A percentile compares a stretch with the other conserved stretches of the same genome.
Evolutionary conservation across 1,140 invertebrate genomes (phyloP).

Genomic region (Magallana gigas): DNA sequence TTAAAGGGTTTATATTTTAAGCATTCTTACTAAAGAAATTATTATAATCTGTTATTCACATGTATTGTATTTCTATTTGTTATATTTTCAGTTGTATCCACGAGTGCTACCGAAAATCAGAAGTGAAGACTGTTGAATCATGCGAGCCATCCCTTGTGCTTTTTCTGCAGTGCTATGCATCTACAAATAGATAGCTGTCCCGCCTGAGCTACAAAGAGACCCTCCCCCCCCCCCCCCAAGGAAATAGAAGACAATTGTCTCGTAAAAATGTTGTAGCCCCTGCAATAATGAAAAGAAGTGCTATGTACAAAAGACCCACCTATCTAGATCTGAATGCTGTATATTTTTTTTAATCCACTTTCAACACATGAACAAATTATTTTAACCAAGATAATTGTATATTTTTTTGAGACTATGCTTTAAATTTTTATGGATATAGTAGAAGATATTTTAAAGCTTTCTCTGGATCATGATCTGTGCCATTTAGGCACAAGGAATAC

Average conservation of each 20-base stretch:
- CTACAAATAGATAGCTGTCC: not conserved
- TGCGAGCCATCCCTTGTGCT: not conserved
- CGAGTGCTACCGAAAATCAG: constrained; percentile 62
- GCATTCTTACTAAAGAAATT: too few species aligned
- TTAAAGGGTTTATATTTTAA: too few species aligned
- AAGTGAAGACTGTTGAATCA: constrained; percentile 41
- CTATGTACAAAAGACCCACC: constrained; percentile 4
- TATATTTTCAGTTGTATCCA: constrained; percentile 68
- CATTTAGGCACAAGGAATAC: not conserved
- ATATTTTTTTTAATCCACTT: not conserved
- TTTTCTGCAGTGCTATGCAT: not conserved
- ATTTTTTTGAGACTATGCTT: not conserved
- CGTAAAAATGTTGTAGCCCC: not conserved
- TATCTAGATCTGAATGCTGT: constrained; percentile 14
- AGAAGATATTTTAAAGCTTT: not conserved
- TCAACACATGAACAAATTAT: constrained; percentile 9
- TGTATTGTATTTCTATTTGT: not conserved
- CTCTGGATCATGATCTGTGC: not conserved
- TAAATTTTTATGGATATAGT: not conserved
- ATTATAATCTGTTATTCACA: too few species aligned
- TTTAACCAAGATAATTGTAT: constrained; percentile 5
- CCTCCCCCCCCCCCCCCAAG: too few species aligned
- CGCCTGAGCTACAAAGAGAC: not conserved
- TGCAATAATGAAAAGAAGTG: constrained; percentile 13
- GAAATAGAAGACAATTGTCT: not conserved